Evolutionary conservation across 1,140 invertebrate genomes (phyloP), one percentile per base, ranked within the genome.

Genomic region (Drosophila erecta): DNA sequence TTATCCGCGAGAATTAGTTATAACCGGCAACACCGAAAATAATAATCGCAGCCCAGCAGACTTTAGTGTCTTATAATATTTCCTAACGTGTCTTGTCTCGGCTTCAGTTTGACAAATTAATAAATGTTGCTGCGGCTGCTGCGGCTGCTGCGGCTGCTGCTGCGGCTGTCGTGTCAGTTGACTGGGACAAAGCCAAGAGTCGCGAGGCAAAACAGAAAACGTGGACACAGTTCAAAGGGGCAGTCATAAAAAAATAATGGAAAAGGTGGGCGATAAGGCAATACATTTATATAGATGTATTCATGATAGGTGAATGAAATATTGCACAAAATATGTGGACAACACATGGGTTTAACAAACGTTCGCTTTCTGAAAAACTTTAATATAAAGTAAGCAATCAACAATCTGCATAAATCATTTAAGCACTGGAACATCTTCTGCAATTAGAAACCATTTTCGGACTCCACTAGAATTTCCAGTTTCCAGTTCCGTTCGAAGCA

Each of bases 51-150:
- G 56, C 71, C 61, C 56, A 47, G 41, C 35, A 66, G 35, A 54
- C 53, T 59, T 37, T 41, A 27, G 8, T 0, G 27, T 60, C 14
- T 55, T 41, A 27, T 41, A 22, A 66, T 46, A 53, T 77, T 77
- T 77, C 75, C 74, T 77, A 77, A 77, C 75, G 58, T 77, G 53
- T 77, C 43, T 54, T 77, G 50, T 56, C 66, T 72, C 71, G 65
- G 69, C 66, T 72, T 77, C 64, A 70, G 58, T 77, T 77, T 77
- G 74, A 77, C 75, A 77, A 77, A 77, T 77, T 77, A 77, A 77
- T 77, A 77, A 70, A 77, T 77, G 74, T 76, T 77, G 40, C 33
- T 41, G 44, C 22, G 60, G 70, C 59, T 74, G 70, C 17, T 17
- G 17, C 17, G 77, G 40, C 33, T 37, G 44, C 22, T 53, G 70